Conservation (phyloP, 2,888 invertebrate species). For the Cephus spinipes region DNA sequence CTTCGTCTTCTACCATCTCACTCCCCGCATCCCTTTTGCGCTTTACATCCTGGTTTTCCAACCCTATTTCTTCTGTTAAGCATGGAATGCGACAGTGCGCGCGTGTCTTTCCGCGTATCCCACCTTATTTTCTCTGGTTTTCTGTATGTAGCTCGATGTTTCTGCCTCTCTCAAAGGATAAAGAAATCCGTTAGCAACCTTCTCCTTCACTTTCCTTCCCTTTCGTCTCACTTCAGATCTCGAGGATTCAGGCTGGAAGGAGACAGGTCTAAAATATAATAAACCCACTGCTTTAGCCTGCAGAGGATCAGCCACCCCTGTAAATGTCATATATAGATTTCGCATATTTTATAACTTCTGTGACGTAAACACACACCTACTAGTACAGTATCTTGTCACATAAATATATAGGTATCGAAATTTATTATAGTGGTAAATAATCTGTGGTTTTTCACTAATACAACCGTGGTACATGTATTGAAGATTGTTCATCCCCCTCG, state of each 20-base stretch:
- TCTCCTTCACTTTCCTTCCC: constrained; percentile 16
- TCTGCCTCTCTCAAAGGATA: no score
- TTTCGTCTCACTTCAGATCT: background rate
- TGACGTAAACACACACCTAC: background rate
- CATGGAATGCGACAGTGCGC: background rate
- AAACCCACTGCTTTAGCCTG: constrained; percentile 34
- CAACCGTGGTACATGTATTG: no score
- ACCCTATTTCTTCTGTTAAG: background rate
- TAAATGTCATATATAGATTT: constrained; percentile 46
- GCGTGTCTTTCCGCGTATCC: background rate
- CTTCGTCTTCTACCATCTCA: background rate
- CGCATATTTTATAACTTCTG: constrained; percentile 40
- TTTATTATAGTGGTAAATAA: no score
- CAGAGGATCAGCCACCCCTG: constrained; percentile 28
- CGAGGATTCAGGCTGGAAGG: background rate
- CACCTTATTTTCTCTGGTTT: no score
- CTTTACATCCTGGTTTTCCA: background rate
- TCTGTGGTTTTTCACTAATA: no score
- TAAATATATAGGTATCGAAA: no score
- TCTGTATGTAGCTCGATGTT: no score
- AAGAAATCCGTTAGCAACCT: background rate
- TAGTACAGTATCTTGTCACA: no score
- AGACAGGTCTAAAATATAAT: constrained; percentile 47
- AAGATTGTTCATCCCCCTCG: no score
- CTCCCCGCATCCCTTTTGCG: background rate